A percentile compares a stretch with the other conserved stretches of the same genome.
These are phyloP conservation scores for Tachina lurida DNA, from an alignment of 2,888 invertebrate genomes.

Conservation along the genomic window DNA sequence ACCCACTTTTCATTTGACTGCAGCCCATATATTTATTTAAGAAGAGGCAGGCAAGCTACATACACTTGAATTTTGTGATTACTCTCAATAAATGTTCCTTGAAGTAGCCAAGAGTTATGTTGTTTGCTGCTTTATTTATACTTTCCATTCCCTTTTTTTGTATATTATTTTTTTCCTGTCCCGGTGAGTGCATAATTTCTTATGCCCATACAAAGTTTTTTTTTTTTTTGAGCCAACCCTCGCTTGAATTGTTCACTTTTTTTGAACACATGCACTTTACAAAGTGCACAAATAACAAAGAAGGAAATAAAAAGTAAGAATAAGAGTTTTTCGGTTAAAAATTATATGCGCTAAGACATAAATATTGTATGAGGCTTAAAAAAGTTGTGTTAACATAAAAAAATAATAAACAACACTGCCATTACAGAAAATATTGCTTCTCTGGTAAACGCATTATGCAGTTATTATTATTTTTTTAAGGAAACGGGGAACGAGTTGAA, in stretches of 20 bases:
- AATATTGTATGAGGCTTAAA: constrained; percentile 42
- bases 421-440: constrained; percentile 29
- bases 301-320: constrained; percentile 3
- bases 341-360: constrained; percentile 34
- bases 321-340: constrained; percentile 36
- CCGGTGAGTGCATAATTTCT: constrained; percentile 64
- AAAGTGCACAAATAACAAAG: constrained; percentile 33
- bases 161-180: constrained; percentile 9
- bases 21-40: constrained; percentile 14
- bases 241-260: constrained; percentile 13
- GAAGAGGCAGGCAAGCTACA: constrained; percentile 19
- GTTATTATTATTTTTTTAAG: not conserved
- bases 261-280: constrained; percentile 41
- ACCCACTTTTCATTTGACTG: constrained; percentile 43
- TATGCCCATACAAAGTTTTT: constrained; percentile 44
- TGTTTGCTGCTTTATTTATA: constrained; percentile 32
- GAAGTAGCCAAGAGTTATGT: constrained; percentile 67
- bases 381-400: constrained; percentile 12
- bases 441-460: not conserved
- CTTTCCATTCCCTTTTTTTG: constrained; percentile 1
- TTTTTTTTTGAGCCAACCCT: constrained; percentile 2
- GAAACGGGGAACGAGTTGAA: not conserved
- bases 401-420: not conserved
- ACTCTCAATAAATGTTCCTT: constrained; percentile 69
- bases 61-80: constrained; percentile 50